Base-by-base conservation (phyloP, 2,888 invertebrate genomes). In the Habrosyne pyritoides region DNA sequence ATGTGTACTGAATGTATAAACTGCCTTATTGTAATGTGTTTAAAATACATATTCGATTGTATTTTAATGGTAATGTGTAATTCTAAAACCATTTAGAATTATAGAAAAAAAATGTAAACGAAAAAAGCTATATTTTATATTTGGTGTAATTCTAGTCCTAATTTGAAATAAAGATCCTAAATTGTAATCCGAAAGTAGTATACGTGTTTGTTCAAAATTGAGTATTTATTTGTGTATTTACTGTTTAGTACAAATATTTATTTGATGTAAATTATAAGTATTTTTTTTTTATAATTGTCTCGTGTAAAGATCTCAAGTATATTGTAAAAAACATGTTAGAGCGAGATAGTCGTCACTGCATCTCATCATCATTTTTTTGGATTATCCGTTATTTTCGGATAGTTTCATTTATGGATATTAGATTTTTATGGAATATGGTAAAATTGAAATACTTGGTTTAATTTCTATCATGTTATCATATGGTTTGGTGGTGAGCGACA, bases 181-280 rank as follows among this genome's bases (percentile, higher is more conserved):
- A 56, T 57, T 48, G 64, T 58, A 59, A 66, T 57, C 61, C 60
- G 53, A 65, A 55, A 69, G 69, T 72, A 71, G 67, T 65, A 69
- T 61, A 54, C 57, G 50, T 42, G 8, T 33, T 12, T n/a, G n/a
- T 33, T 4, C 3, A n/a, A 18, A 18, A 42, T 42, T 42, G 8
- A n/a, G n/a, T 42, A 42, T 18, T 42, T 42, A 7, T 24, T 5
- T 2, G 8, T 18, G 4, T 33, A 4, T 42, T 42, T 10, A 33
- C 0, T 33, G 1, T 33, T 2, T 33, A 42, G 18, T 42, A 42
- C 42, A 42, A 42, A 42, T 6, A 7, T 42, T 8, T 36, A 36
- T 18, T 42, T 42, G 18, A 18, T 42, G 2, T 18, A n/a, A 33
- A 33, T n/a, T n/a, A 33, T n/a, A n/a, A n/a, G n/a, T n/a, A n/a